Evolutionary conservation across 2,797 vertebrate genomes (phyloP).

Genomic region (Leptodactylus fallax): DNA sequence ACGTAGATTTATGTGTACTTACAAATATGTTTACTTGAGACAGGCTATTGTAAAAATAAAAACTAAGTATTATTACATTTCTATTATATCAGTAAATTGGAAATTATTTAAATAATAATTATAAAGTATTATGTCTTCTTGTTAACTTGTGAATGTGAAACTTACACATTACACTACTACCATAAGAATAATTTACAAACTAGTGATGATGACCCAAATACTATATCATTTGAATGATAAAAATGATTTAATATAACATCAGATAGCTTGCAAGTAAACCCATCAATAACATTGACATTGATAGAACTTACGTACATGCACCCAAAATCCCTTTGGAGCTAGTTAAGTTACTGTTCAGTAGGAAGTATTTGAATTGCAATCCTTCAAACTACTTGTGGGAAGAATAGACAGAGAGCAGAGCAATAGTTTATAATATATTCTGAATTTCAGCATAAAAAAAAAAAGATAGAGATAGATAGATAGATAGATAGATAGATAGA

Average conservation of each 20-base stretch:
- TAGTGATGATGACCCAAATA: too few species aligned
- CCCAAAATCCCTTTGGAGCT: slow-evolving; percentile 15
- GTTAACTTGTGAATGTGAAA: too few species aligned
- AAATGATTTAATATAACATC: background rate
- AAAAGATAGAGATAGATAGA: too few species aligned
- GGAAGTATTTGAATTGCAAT: background rate
- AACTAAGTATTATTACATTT: too few species aligned
- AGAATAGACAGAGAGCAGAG: background rate
- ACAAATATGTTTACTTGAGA: too few species aligned
- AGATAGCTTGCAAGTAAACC: slow-evolving; percentile 2
- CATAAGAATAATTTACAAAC: background rate
- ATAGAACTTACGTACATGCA: background rate
- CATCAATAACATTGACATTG: slow-evolving; percentile 17
- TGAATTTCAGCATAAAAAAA: background rate
- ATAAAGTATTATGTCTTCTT: too few species aligned
- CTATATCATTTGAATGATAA: background rate
- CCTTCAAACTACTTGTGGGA: background rate
- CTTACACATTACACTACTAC: background rate
- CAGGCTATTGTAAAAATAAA: too few species aligned
- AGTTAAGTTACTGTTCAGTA: slow-evolving; percentile 32
- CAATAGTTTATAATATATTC: background rate
- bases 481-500: background rate
- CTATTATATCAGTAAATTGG: too few species aligned
- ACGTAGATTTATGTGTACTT: too few species aligned
- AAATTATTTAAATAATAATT: too few species aligned